Conservation (phyloP, 2,888 invertebrate genomes). For the Caenorhabditis becei region DNA sequence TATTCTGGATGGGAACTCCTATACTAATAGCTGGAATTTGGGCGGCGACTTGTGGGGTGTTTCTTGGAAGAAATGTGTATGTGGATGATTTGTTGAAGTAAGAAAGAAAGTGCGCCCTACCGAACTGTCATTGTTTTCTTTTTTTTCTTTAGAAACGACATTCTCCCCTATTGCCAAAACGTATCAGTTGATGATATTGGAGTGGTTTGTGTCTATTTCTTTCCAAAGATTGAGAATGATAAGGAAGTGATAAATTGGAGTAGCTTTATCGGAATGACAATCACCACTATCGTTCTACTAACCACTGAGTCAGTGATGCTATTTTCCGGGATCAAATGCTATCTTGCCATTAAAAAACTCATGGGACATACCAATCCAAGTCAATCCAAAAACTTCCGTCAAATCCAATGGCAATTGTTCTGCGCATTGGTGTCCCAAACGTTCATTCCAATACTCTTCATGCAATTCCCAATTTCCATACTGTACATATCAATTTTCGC, state of each 20-base stretch:
- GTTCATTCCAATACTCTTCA: slow-evolving; percentile 31
- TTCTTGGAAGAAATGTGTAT: slow-evolving; percentile 9
- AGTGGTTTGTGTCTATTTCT: slow-evolving; percentile 25
- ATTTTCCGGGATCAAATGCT: slow-evolving; percentile 28
- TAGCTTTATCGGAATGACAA: slow-evolving; percentile 22
- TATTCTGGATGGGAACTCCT: slow-evolving; percentile 13
- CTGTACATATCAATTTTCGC: slow-evolving; percentile 5
- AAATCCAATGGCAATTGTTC: slow-evolving; percentile 42
- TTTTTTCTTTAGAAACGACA: neutral
- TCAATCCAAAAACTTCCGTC: slow-evolving; percentile 24
- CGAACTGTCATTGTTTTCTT: too few relatives aligned
- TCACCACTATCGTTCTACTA: neutral
- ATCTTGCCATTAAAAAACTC: slow-evolving; percentile 10
- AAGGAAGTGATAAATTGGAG: slow-evolving; percentile 33
- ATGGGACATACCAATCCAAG: neutral
- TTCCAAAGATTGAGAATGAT: slow-evolving; percentile 11
- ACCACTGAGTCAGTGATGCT: slow-evolving; percentile 14
- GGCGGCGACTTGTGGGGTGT: neutral
- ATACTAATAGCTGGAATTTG: slow-evolving; percentile 7
- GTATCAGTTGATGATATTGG: slow-evolving; percentile 14
- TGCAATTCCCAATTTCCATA: slow-evolving; percentile 31
- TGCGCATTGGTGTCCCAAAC: slow-evolving; percentile 37
- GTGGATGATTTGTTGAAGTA: slow-evolving; percentile 13
- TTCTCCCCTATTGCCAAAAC: neutral
- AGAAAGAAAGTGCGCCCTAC: neutral